Conservation (phyloP, 2,888 invertebrate genomes). For the Philonicus albiceps region DNA sequence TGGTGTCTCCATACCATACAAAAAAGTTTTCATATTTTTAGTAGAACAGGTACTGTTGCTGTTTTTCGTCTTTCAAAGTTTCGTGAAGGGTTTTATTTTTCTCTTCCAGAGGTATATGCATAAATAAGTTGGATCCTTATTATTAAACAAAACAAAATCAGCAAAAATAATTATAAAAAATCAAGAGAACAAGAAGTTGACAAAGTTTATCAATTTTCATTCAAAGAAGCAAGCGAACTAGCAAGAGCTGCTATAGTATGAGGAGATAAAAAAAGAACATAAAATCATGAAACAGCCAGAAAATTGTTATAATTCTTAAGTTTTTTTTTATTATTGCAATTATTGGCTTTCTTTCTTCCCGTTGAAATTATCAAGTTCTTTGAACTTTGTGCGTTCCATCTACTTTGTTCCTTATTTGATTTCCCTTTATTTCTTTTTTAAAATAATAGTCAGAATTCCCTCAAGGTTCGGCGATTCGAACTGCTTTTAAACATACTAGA, state of each 20-base stretch:
- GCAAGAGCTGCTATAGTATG: conserved; percentile 13
- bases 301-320: conserved; percentile 15
- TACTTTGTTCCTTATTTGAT: not conserved
- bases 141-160: conserved; percentile 2
- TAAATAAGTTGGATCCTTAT: conserved; percentile 43
- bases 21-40: conserved; percentile 39
- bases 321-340: not conserved
- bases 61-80: not conserved
- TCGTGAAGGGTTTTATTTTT: conserved; percentile 3
- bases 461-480: not conserved
- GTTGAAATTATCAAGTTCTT: not conserved
- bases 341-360: not conserved
- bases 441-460: not conserved
- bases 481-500: conserved; percentile 8
- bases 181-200: conserved; percentile 20
- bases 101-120: conserved; percentile 39
- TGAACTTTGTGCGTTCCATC: not conserved
- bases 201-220: conserved; percentile 11
- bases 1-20: conserved; percentile 33
- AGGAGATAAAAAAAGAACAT: not conserved
- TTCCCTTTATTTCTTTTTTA: not conserved
- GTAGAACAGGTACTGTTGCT: conserved; percentile 32
- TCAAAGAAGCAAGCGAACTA: not conserved
- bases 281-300: conserved; percentile 9
- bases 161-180: conserved; percentile 1